Evolutionary conservation across 2,113 vertebrate species (phyloP).

Genomic region (Hassar affinis): DNA sequence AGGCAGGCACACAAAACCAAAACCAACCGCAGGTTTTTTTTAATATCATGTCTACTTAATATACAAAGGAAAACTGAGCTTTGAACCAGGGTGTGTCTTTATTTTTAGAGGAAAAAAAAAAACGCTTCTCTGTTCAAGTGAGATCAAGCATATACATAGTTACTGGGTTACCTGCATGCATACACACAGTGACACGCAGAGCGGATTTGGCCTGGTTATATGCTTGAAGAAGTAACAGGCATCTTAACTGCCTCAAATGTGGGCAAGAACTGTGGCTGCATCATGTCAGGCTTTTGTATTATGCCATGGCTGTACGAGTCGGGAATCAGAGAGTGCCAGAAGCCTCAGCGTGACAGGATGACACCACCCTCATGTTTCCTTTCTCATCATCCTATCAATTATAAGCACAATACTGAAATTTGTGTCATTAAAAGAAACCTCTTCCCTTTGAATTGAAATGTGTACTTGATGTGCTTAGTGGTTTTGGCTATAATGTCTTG

Average conservation of each 20-base stretch:
- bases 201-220: neutral
- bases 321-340: slow-evolving; percentile 10
- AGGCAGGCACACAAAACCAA: neutral
- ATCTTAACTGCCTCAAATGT: slow-evolving; percentile 13
- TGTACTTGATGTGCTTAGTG: neutral
- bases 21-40: neutral
- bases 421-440: neutral
- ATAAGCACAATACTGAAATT: neutral
- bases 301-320: neutral
- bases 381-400: slow-evolving; percentile 2
- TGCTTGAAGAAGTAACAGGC: slow-evolving; percentile 33
- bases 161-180: slow-evolving; percentile 29
- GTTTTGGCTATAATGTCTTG: neutral
- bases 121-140: neutral
- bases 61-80: neutral
- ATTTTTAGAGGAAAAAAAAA: neutral
- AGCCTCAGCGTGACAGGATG: slow-evolving; percentile 10
- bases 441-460: neutral
- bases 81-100: neutral
- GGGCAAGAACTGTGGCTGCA: neutral
- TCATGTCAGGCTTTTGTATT: neutral
- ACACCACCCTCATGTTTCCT: slow-evolving; percentile 29
- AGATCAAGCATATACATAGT: slow-evolving; percentile 17
- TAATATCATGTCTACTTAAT: neutral
- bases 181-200: slow-evolving; percentile 3